Evolutionary conservation across 1,140 invertebrate species (phyloP).

Genomic region (Drosophila pandora): DNA sequence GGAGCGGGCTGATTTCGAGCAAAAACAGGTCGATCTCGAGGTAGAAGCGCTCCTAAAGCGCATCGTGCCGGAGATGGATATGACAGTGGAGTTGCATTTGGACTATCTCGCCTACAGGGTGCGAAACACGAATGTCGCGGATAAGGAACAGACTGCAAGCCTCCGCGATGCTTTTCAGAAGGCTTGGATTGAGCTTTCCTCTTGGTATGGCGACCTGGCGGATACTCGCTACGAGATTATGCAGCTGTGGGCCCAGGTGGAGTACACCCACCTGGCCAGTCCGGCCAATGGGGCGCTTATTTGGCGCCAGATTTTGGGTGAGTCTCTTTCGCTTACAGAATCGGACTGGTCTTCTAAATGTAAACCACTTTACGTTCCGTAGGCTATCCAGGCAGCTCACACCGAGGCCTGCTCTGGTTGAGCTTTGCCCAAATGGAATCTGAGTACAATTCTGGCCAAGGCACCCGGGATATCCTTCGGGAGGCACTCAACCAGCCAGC

Average conservation of each 20-base stretch:
- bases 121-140: slow-evolving; percentile 18
- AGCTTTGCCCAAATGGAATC: slow-evolving; percentile 56
- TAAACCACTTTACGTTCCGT: neutral
- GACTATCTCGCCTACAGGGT: slow-evolving; percentile 62
- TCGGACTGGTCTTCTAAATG: neutral
- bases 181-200: slow-evolving; percentile 66
- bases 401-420: slow-evolving; percentile 44
- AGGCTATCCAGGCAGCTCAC: slow-evolving; percentile 58
- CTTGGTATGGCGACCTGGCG: slow-evolving; percentile 65
- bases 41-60: slow-evolving; percentile 13
- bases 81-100: slow-evolving; percentile 55
- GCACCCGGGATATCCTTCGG: slow-evolving; percentile 8
- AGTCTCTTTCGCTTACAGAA: slow-evolving; percentile 1
- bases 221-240: slow-evolving; percentile 75
- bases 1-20: slow-evolving; percentile 15
- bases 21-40: slow-evolving; percentile 20
- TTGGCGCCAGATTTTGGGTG: slow-evolving; percentile 75
- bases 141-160: slow-evolving; percentile 24
- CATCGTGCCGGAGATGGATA: slow-evolving; percentile 1
- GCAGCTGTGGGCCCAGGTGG: slow-evolving; percentile 75
- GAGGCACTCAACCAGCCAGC: slow-evolving; percentile 38
- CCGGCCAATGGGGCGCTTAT: slow-evolving; percentile 44
- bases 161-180: slow-evolving; percentile 60
- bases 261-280: slow-evolving; percentile 57
- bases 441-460: slow-evolving; percentile 30